A percentile compares a stretch with the other conserved stretches of the same genome.
These are phyloP conservation scores for Argyrosomus japonicus DNA, from an alignment of 2,113 vertebrate species.

Conservation along the genomic window DNA sequence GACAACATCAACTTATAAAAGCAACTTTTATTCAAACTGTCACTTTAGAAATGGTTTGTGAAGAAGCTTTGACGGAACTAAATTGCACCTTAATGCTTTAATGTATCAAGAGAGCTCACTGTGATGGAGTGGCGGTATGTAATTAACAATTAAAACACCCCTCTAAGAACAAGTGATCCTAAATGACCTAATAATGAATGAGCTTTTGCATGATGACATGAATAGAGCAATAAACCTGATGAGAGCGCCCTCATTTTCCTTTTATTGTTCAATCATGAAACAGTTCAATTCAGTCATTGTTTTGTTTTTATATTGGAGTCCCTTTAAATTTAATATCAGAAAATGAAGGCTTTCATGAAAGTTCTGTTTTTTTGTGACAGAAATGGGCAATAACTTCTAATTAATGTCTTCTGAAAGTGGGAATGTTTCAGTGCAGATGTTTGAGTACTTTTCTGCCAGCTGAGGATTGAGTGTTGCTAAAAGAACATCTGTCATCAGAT, in stretches of 20 bases:
- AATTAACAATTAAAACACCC: neutral
- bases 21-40: constrained; percentile 16
- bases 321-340: constrained; percentile 8
- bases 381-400: constrained; percentile 55
- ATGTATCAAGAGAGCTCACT: constrained; percentile 42
- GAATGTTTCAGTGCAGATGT: constrained; percentile 63
- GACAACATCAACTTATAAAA: neutral
- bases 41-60: constrained; percentile 1
- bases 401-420: constrained; percentile 31
- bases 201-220: constrained; percentile 24
- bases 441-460: constrained; percentile 26
- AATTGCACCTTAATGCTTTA: constrained; percentile 66
- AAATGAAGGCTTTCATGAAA: neutral
- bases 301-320: constrained; percentile 1
- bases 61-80: constrained; percentile 19
- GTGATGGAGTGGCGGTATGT: constrained; percentile 17
- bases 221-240: constrained; percentile 44
- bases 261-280: neutral
- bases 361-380: neutral
- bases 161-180: neutral
- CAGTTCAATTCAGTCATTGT: neutral
- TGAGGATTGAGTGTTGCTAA: constrained; percentile 12
- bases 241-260: neutral
- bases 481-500: neutral
- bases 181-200: constrained; percentile 8